phyloP scores from a whole-genome alignment of 1,140 invertebrate species.

The Propsilocerus akamusi region DNA sequence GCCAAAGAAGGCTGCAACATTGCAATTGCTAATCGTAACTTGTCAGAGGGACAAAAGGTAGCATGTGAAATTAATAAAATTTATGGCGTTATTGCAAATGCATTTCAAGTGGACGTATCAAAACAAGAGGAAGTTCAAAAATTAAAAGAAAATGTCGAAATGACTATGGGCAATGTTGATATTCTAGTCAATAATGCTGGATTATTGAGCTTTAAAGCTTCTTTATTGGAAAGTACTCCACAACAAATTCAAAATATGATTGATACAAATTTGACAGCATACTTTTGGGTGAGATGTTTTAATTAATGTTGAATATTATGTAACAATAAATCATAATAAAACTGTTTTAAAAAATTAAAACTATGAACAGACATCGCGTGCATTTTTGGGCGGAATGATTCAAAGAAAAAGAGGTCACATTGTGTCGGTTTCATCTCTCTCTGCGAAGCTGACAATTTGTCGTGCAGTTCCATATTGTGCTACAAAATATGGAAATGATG shows the following conservation, averaged over 20 bases:
- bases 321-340: neutral
- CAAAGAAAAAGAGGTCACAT: conserved; percentile 18
- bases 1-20: conserved; percentile 20
- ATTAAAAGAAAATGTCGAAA: conserved; percentile 14
- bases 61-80: conserved; percentile 14
- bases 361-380: conserved; percentile 15
- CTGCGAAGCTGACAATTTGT: conserved; percentile 12
- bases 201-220: conserved; percentile 19
- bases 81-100: conserved; percentile 9
- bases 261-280: conserved; percentile 20
- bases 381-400: conserved; percentile 22
- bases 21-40: conserved; percentile 21
- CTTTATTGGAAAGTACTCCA: conserved; percentile 16
- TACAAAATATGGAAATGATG: conserved; percentile 21
- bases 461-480: conserved; percentile 21
- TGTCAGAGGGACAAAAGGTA: conserved; percentile 19
- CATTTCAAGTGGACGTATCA: conserved; percentile 40
- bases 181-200: conserved; percentile 23
- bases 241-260: conserved; percentile 20
- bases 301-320: neutral
- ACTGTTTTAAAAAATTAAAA: neutral
- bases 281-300: conserved; percentile 17
- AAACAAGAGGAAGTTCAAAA: conserved; percentile 40
- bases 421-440: conserved; percentile 18
- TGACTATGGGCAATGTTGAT: conserved; percentile 21